Evolutionary conservation across 1,140 invertebrate species (phyloP).

Genomic region (Sarcophaga bullata): DNA sequence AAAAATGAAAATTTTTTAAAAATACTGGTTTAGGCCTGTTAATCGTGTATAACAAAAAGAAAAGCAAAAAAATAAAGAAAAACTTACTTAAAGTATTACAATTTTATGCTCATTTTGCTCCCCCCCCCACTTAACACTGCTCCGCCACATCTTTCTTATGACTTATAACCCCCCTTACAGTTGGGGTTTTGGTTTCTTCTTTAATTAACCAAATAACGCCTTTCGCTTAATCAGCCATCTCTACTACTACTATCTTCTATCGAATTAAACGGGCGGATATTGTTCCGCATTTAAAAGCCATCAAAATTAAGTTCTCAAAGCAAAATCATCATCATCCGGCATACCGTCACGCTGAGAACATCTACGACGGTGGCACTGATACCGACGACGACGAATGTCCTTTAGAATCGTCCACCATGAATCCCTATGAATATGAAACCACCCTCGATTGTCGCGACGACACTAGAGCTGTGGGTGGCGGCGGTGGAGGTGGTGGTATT

Average conservation of each 20-base stretch:
- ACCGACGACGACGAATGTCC: constrained; percentile 66
- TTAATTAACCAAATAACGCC: background rate
- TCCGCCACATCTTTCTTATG: background rate
- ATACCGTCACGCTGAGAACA: constrained; percentile 64
- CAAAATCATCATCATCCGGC: constrained; percentile 60
- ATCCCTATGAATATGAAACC: constrained; percentile 65
- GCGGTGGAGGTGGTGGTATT: constrained; percentile 45
- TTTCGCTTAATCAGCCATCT: background rate
- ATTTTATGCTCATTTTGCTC: too few species aligned
- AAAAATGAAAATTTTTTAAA: too few species aligned
- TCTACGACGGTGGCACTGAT: constrained; percentile 65
- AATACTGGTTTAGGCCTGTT: too few species aligned
- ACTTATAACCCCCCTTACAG: background rate
- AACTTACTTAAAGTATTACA: too few species aligned
- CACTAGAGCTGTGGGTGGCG: constrained; percentile 46
- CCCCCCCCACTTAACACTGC: background rate
- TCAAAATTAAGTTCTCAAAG: constrained; percentile 66
- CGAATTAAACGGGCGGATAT: background rate
- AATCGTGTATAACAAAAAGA: background rate
- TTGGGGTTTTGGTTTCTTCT: background rate
- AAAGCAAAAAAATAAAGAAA: too few species aligned
- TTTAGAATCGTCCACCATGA: constrained; percentile 64
- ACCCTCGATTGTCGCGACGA: constrained; percentile 63
- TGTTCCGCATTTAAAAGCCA: constrained; percentile 52
- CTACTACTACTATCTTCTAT: background rate